phyloP scores from a whole-genome alignment of 1,140 invertebrate genomes.

The Drosophila neocordata region DNA sequence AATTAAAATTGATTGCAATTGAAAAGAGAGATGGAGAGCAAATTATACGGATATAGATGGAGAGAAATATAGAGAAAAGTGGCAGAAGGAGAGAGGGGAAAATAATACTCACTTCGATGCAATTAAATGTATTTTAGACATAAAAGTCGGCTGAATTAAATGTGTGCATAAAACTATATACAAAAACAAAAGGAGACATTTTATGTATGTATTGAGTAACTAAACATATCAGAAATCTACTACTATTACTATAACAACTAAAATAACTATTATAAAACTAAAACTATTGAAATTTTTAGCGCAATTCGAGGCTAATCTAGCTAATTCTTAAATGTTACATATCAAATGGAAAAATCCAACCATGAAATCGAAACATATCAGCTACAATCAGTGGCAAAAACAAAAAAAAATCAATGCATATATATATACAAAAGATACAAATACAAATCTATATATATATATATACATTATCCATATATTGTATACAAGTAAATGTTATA shows the following conservation, averaged over 20 bases:
- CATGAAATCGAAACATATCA: slow-evolving; percentile 82
- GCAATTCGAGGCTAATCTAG: neutral
- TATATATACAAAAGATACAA: slow-evolving; percentile 7
- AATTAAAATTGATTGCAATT: slow-evolving; percentile 63
- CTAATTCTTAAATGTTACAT: slow-evolving; percentile 24
- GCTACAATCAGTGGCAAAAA: slow-evolving; percentile 48
- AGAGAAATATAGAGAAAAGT: neutral
- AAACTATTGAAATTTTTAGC: slow-evolving; percentile 26
- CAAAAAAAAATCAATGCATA: slow-evolving; percentile 7
- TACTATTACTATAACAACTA: slow-evolving; percentile 39
- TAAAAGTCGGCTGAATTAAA: slow-evolving; percentile 78
- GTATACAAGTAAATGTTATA: slow-evolving; percentile 30
- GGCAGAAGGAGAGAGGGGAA: slow-evolving; percentile 1
- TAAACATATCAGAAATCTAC: slow-evolving; percentile 39
- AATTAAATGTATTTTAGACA: slow-evolving; percentile 61
- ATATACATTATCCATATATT: slow-evolving; percentile 31
- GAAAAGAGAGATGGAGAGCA: neutral
- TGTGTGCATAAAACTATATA: slow-evolving; percentile 59
- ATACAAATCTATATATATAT: slow-evolving; percentile 34
- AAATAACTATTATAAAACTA: slow-evolving; percentile 23
- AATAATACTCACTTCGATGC: slow-evolving; percentile 22
- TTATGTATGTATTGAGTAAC: neutral
- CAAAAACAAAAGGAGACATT: slow-evolving; percentile 45
- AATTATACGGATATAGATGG: neutral
- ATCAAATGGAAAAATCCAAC: slow-evolving; percentile 52